Evolutionary conservation across 2,888 invertebrate genomes (phyloP).

Genomic region (Trachelus iudaicus): DNA sequence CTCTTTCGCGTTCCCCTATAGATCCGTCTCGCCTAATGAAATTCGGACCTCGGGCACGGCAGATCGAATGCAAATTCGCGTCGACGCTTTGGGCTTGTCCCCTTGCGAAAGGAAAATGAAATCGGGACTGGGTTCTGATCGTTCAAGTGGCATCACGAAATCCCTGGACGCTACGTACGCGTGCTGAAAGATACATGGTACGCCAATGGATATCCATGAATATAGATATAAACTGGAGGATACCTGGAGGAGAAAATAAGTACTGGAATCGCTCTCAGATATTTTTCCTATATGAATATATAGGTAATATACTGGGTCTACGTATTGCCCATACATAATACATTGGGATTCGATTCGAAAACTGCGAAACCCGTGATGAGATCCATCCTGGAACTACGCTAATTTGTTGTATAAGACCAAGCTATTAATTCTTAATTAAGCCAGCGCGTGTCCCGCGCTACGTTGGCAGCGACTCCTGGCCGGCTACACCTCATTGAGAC

Average conservation of each 20-base stretch:
- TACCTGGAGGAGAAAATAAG: background rate
- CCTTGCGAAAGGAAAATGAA: background rate
- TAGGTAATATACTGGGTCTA: too few relatives aligned
- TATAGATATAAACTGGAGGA: background rate
- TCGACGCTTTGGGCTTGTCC: background rate
- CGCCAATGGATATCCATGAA: background rate
- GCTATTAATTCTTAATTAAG: slow-evolving; percentile 59
- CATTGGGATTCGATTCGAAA: background rate
- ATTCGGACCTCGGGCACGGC: background rate
- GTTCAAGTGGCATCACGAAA: background rate
- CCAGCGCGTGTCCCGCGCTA: slow-evolving; percentile 36
- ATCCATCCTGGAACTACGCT: slow-evolving; percentile 15
- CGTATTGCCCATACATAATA: background rate
- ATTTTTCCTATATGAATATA: background rate
- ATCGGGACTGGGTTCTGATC: background rate
- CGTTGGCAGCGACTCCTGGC: slow-evolving; percentile 48
- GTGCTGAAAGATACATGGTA: background rate
- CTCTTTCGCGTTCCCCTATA: background rate
- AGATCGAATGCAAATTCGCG: slow-evolving; percentile 1
- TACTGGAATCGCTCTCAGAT: background rate
- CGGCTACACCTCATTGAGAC: slow-evolving; percentile 53
- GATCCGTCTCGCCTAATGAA: background rate
- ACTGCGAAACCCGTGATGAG: background rate
- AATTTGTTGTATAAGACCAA: slow-evolving; percentile 26
- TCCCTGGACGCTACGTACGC: background rate